Conservation (phyloP, 2,113 vertebrate genomes). For the Puntigrus tetrazona region DNA sequence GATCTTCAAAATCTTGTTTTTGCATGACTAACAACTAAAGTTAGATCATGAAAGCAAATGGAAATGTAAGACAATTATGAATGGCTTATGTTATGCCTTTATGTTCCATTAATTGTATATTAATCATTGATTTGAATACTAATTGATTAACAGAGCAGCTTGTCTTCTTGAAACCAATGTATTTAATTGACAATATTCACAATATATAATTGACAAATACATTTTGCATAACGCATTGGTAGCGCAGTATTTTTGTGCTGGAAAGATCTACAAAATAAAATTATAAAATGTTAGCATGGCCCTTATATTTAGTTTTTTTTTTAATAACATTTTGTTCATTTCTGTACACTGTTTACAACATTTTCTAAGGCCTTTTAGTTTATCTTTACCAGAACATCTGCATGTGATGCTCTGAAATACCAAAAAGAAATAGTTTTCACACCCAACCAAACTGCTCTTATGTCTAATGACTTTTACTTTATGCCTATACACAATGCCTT, state of each 20-base stretch:
- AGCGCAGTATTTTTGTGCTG: background rate
- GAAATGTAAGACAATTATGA: background rate
- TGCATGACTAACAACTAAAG: conserved; percentile 26
- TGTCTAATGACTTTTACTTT: conserved; percentile 15
- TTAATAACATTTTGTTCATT: background rate
- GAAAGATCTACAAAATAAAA: background rate
- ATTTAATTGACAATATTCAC: background rate
- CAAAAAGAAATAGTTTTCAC: background rate
- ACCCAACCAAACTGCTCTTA: background rate
- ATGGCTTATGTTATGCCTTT: background rate
- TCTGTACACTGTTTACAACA: background rate
- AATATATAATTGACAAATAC: background rate
- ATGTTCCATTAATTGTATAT: background rate
- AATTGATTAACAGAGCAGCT: background rate
- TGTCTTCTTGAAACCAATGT: background rate
- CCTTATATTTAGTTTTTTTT: background rate
- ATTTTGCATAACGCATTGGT: background rate
- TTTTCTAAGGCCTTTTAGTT: background rate
- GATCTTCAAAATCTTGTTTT: background rate
- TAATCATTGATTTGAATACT: background rate
- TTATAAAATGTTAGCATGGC: background rate
- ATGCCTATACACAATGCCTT: conserved; percentile 42
- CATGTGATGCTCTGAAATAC: conserved; percentile 6
- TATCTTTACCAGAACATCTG: background rate
- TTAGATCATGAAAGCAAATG: background rate